Conservation (phyloP, 2,888 invertebrate species). For the Acleris cristana region DNA sequence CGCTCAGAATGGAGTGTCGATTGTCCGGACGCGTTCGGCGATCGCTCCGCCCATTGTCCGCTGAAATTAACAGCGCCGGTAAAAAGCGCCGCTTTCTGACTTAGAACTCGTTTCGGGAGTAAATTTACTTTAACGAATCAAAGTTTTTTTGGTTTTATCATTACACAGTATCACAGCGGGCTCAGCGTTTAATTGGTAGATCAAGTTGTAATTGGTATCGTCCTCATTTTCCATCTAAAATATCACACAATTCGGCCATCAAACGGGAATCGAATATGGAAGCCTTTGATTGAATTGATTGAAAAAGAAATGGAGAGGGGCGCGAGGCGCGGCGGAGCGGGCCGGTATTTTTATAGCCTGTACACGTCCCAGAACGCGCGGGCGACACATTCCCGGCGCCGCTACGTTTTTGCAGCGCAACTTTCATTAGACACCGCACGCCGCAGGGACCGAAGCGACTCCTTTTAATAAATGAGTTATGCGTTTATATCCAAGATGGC, state of each 20-base stretch:
- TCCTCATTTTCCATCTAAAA: slow-evolving; percentile 23
- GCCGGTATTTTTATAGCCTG: slow-evolving; percentile 80
- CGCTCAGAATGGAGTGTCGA: slow-evolving; percentile 61
- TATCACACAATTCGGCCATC: slow-evolving; percentile 54
- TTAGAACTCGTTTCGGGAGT: slow-evolving; percentile 33
- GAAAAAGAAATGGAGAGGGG: slow-evolving; percentile 75
- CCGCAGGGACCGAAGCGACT: slow-evolving; percentile 72
- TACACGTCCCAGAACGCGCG: slow-evolving; percentile 77
- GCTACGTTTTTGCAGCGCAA: slow-evolving; percentile 79
- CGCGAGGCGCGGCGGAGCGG: slow-evolving; percentile 49
- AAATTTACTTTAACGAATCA: slow-evolving; percentile 31
- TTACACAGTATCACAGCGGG: slow-evolving; percentile 13
- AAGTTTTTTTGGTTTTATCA: slow-evolving; percentile 24
- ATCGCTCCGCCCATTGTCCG: slow-evolving; percentile 68
- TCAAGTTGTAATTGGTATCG: slow-evolving; percentile 24
- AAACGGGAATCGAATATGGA: slow-evolving; percentile 69
- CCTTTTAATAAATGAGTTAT: slow-evolving; percentile 81
- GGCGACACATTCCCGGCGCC: slow-evolving; percentile 80
- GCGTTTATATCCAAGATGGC: slow-evolving; percentile 78
- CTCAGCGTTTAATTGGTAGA: slow-evolving; percentile 28
- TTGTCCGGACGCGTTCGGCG: slow-evolving; percentile 65
- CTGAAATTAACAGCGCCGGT: slow-evolving; percentile 65
- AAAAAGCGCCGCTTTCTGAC: slow-evolving; percentile 55
- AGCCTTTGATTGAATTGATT: slow-evolving; percentile 79
- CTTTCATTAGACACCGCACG: slow-evolving; percentile 79